Percentiles rank a stretch among this genome's conserved stretches.
phyloP scores from a whole-genome alignment of 2,797 vertebrate species.

The Microctenopoma lineatum region DNA sequence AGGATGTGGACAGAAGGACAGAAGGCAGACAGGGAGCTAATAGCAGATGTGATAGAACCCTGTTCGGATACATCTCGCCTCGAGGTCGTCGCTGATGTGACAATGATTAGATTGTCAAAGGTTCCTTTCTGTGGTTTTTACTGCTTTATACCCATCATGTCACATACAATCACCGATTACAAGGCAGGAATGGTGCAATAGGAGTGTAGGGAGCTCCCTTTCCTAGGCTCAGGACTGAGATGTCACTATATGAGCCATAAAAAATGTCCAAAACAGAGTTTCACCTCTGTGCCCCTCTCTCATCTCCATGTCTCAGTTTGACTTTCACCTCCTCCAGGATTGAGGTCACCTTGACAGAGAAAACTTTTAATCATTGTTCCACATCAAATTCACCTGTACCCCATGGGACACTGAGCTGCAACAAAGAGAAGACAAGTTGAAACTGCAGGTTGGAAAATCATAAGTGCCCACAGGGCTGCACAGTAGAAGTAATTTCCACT shows the following conservation, averaged over 20 bases:
- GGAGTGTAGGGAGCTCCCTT: constrained; percentile 31
- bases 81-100: constrained; percentile 71
- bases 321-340: constrained; percentile 72
- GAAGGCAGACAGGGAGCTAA: constrained; percentile 69
- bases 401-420: constrained; percentile 61
- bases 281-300: constrained; percentile 50
- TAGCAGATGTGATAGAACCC: constrained; percentile 69
- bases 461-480: constrained; percentile 67
- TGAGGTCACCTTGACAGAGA: constrained; percentile 80
- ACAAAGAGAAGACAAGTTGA: constrained; percentile 57
- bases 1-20: constrained; percentile 70
- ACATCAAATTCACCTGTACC: constrained; percentile 75
- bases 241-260: constrained; percentile 33
- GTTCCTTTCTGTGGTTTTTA: constrained; percentile 45
- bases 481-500: constrained; percentile 80
- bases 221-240: constrained; percentile 16
- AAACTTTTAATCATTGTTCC: constrained; percentile 84
- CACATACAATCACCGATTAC: constrained; percentile 64
- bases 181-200: constrained; percentile 29
- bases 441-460: constrained; percentile 66
- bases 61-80: constrained; percentile 67
- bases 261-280: constrained; percentile 49
- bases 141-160: constrained; percentile 66
- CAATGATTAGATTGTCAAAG: constrained; percentile 74
- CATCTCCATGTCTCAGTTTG: constrained; percentile 64